A percentile compares a stretch with the other conserved stretches of the same genome.
Evolutionary conservation across 2,797 vertebrate species (phyloP).

Genomic region (Masticophis lateralis): DNA sequence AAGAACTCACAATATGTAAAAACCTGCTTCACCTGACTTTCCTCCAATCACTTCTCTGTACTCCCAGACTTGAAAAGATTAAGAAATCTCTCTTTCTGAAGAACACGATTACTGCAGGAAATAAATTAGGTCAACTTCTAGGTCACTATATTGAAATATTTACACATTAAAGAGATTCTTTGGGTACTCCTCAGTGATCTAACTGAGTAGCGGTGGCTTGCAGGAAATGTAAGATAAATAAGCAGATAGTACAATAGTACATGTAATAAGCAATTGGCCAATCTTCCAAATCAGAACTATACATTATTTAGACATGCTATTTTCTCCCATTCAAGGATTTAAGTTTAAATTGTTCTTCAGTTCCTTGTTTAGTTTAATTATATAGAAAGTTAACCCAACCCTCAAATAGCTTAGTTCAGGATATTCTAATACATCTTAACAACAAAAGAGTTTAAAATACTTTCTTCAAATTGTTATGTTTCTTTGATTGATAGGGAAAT

Average conservation of each 20-base stretch:
- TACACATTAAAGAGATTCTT: slow-evolving; percentile 23
- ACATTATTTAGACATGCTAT: slow-evolving; percentile 35
- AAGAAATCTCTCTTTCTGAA: neutral
- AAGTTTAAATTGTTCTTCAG: slow-evolving; percentile 28
- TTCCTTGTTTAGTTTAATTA: slow-evolving; percentile 46
- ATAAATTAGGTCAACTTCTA: slow-evolving; percentile 27
- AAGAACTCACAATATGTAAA: neutral
- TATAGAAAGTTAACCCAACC: neutral
- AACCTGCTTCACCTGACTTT: neutral
- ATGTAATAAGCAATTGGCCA: slow-evolving; percentile 52
- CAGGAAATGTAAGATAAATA: slow-evolving; percentile 41
- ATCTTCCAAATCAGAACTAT: slow-evolving; percentile 35
- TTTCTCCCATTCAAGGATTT: slow-evolving; percentile 36
- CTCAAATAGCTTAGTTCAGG: accelerated
- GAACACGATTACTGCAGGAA: neutral
- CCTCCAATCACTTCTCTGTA: neutral
- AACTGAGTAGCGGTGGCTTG: slow-evolving; percentile 17
- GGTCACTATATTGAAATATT: slow-evolving; percentile 7
- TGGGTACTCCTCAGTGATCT: slow-evolving; percentile 26
- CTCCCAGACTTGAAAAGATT: neutral
- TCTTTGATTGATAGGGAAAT: neutral
- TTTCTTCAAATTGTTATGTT: neutral
- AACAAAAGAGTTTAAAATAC: neutral
- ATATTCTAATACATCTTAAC: neutral
- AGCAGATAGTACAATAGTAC: slow-evolving; percentile 46